A percentile compares a stretch with the other conserved stretches of the same genome.
phyloP scores from a whole-genome alignment of 2,888 invertebrate genomes.

The Ophioninae sp. region DNA sequence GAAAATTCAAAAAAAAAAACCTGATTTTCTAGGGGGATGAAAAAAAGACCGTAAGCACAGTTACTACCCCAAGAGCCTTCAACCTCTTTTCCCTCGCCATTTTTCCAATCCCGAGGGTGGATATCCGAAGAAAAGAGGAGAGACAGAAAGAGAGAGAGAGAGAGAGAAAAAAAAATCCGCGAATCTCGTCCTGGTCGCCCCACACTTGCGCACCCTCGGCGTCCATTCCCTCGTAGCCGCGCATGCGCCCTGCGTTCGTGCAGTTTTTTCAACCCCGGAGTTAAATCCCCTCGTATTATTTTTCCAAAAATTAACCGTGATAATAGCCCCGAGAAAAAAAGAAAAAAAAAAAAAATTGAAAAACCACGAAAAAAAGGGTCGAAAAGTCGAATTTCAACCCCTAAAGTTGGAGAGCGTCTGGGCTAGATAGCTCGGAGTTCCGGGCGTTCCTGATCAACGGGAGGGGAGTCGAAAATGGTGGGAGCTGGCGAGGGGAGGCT shows the following conservation, averaged over 20 bases:
- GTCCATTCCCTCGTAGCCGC: not conserved
- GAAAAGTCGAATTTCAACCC: not conserved
- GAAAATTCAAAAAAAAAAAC: not conserved
- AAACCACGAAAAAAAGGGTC: too few species aligned
- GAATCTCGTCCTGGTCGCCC: not conserved
- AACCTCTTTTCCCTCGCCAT: too few species aligned
- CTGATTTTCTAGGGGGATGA: too few species aligned
- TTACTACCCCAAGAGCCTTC: too few species aligned
- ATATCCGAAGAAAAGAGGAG: not conserved
- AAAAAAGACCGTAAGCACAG: too few species aligned
- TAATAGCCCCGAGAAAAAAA: too few species aligned
- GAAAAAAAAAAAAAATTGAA: not conserved
- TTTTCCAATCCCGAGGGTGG: too few species aligned
- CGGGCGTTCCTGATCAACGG: not conserved
- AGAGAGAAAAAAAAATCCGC: slow-evolving; percentile 3
- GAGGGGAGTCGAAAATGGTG: slow-evolving; percentile 21
- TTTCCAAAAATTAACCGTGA: not conserved
- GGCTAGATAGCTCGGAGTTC: not conserved
- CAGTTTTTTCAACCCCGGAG: not conserved
- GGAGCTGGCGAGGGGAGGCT: slow-evolving; percentile 53
- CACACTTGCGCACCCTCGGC: not conserved
- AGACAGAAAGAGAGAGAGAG: too few species aligned
- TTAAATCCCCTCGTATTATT: not conserved
- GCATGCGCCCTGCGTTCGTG: not conserved
- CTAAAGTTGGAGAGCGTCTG: not conserved